Conservation (phyloP, 2,888 invertebrate genomes). For the Chrysomela aeneicollis region DNA sequence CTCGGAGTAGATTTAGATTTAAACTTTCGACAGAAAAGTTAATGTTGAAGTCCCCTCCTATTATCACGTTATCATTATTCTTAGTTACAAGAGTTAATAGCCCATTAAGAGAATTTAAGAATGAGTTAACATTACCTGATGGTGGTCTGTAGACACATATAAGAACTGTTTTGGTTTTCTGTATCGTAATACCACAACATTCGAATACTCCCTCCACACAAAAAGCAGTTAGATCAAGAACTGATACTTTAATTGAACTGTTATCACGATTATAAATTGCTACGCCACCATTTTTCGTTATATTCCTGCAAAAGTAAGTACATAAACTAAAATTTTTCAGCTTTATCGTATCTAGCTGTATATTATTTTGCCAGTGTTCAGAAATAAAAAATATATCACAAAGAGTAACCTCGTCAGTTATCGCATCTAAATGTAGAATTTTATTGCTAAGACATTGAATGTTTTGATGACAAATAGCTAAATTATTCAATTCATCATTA, state of each 20-base stretch:
- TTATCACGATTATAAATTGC: constrained; percentile 7
- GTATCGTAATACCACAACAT: constrained; percentile 1
- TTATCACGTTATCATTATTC: background rate
- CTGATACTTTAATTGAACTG: background rate
- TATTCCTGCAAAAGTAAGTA: background rate
- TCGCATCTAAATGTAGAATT: too few species aligned
- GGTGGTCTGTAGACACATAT: constrained; percentile 2
- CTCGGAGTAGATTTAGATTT: constrained; percentile 1
- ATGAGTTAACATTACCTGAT: constrained; percentile 7
- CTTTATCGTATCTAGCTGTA: too few species aligned
- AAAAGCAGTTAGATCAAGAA: constrained; percentile 4
- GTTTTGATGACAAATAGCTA: too few species aligned
- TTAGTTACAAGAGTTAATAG: background rate
- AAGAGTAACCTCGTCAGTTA: too few species aligned
- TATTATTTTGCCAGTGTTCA: too few species aligned
- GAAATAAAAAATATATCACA: too few species aligned
- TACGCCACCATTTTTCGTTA: constrained; percentile 10
- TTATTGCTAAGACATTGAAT: too few species aligned
- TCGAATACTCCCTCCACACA: background rate
- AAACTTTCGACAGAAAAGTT: constrained; percentile 9
- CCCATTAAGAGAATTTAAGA: background rate
- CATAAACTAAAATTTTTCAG: too few species aligned
- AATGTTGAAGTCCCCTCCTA: too few species aligned
- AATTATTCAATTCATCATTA: too few species aligned
- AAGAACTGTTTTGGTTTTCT: background rate